These are phyloP conservation scores for Drosophila stalkeri DNA, from an alignment of 2,888 invertebrate species.

Conservation along the genomic window DNA sequence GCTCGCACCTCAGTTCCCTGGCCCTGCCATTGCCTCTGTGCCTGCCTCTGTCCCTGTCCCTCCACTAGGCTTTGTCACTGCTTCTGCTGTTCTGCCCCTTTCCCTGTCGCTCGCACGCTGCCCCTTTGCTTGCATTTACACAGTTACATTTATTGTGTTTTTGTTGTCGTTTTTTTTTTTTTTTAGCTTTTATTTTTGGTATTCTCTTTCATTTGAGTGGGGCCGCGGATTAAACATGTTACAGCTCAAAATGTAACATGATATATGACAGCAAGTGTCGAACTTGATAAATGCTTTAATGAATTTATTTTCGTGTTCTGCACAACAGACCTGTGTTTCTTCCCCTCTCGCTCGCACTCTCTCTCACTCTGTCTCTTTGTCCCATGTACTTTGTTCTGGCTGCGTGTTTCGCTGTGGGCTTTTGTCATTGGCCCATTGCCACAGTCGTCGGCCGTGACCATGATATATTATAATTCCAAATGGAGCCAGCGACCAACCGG, in stretches of 20 bases:
- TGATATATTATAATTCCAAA: constrained; percentile 77
- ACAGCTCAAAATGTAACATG: constrained; percentile 60
- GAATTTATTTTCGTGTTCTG: constrained; percentile 76
- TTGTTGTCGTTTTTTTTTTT: constrained; percentile 14
- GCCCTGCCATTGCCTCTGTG: not conserved
- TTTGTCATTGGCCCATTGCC: constrained; percentile 47
- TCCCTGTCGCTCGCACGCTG: not conserved
- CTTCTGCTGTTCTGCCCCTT: not conserved
- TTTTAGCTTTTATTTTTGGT: constrained; percentile 18
- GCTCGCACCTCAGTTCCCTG: not conserved
- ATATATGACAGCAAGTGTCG: constrained; percentile 77
- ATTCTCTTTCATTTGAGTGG: constrained; percentile 29
- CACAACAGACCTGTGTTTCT: constrained; percentile 15
- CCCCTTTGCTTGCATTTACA: constrained; percentile 20
- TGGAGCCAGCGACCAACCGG: constrained; percentile 33
- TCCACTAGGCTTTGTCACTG: not conserved
- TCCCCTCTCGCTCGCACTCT: not conserved
- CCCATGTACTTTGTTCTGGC: not conserved
- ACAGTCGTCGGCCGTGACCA: constrained; percentile 75
- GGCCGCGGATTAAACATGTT: constrained; percentile 75
- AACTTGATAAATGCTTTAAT: constrained; percentile 81
- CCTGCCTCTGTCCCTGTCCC: not conserved
- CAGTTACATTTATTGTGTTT: constrained; percentile 30
- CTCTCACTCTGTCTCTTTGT: not conserved
- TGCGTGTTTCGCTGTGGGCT: constrained; percentile 17